Evolutionary conservation across 1,140 invertebrate species (phyloP).

Genomic region (Temnothorax longispinosus): DNA sequence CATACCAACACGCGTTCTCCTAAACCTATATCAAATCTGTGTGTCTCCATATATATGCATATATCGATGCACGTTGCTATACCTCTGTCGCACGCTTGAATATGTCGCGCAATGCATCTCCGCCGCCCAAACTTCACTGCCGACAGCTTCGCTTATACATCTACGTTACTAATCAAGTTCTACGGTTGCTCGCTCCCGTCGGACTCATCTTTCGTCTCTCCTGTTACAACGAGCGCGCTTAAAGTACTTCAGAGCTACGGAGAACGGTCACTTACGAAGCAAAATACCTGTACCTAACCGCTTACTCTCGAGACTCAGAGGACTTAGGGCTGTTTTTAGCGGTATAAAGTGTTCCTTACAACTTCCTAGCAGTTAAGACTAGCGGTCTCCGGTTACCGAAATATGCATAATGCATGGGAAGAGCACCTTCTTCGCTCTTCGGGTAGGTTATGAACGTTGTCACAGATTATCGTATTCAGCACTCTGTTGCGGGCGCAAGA

Average conservation of each 20-base stretch:
- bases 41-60: background rate
- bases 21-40: background rate
- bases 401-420: constrained; percentile 52
- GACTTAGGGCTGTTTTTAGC: constrained; percentile 50
- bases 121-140: constrained; percentile 51
- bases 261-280: constrained; percentile 4
- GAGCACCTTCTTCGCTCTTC: constrained; percentile 15
- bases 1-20: constrained; percentile 16
- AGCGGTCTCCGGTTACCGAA: constrained; percentile 46
- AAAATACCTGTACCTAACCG: constrained; percentile 22
- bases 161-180: constrained; percentile 69
- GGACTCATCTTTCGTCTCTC: constrained; percentile 18
- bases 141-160: constrained; percentile 61
- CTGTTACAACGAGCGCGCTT: constrained; percentile 47
- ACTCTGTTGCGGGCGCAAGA: background rate
- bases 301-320: background rate
- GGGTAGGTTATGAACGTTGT: constrained; percentile 22
- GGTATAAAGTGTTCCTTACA: constrained; percentile 42
- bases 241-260: constrained; percentile 38
- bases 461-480: constrained; percentile 19
- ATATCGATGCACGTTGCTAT: background rate
- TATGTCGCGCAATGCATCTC: constrained; percentile 69
- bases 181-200: constrained; percentile 22
- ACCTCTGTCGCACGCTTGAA: constrained; percentile 41
- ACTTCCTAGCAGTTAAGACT: constrained; percentile 47